Base-by-base conservation (phyloP, 2,888 invertebrate genomes). In the Mythimna albipuncta region DNA sequence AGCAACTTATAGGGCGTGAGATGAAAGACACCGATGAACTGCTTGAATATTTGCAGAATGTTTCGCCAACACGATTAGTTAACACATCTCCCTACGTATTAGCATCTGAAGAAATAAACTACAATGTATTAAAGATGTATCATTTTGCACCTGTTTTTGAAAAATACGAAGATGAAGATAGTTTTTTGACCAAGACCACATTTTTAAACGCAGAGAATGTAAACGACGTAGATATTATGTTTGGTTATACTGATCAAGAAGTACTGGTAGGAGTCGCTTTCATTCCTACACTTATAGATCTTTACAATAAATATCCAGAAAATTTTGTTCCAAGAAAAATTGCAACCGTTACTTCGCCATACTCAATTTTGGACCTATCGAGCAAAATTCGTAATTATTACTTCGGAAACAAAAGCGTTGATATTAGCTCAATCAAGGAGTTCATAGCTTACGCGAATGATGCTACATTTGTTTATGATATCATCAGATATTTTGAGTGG, bases 91-190 rank as follows among this genome's bases (percentile, higher is more conserved):
- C 79, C 2, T 26, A 63, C 26, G 10, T 79, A 26, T 54, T 75
- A 19, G 21, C 74, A 41, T 74, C 19, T 21, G 79, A 79, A 79
- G 57, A 70, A 26, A 21, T 41, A 19, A 52, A 26, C 10, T 11
- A 50, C n/a, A 79, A 47, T 26, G 2, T 68, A 16, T 1, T 71
- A 0, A 75, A 65, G 55, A 64, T 71, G 54, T 69, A 26, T 50
- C 35, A 62, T 7, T 79, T 71, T 67, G 79, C 65, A 7, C 75
- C 75, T 10, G 78, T 67, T 2, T n/a, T 77, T 35, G 77, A 77
- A 64, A 72, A 67, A 26, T 38, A 26, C 59, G 21, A 44, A n/a
- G 55, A 52, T 0, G 2, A 26, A 2, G 26, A 77, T 26, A 71
- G 47, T 77, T 77, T 77, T 58, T 19, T 77, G n/a, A 55, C 77